A percentile compares a stretch with the other conserved stretches of the same genome.
Conservation (phyloP, 2,888 invertebrate species). For the Euspilapteryx auroguttella region DNA sequence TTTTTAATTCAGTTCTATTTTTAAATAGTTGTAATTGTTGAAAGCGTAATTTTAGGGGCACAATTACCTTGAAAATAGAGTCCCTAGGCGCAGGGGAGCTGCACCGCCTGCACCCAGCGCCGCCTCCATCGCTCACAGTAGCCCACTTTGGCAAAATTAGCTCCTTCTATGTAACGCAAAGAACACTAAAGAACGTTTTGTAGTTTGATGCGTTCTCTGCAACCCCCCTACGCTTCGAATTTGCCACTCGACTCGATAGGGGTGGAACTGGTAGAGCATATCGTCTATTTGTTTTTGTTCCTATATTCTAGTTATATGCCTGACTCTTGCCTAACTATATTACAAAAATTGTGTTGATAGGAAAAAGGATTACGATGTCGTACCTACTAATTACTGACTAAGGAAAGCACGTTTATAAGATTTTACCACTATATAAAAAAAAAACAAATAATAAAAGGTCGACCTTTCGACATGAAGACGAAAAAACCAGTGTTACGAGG, state of each 20-base stretch:
- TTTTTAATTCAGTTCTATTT: too few relatives aligned
- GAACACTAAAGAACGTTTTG: conserved; percentile 57
- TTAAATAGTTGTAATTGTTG: too few relatives aligned
- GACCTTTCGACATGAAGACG: conserved; percentile 5
- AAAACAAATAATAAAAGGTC: conserved; percentile 9
- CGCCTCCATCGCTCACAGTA: conserved; percentile 18
- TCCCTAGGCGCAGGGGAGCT: background rate
- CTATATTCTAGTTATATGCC: too few relatives aligned
- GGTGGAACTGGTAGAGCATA: too few relatives aligned
- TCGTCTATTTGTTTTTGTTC: too few relatives aligned
- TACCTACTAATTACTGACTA: too few relatives aligned
- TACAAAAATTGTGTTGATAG: too few relatives aligned
- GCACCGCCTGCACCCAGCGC: background rate
- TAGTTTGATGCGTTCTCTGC: conserved; percentile 12
- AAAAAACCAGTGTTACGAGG: conserved; percentile 6
- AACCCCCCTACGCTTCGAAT: conserved; percentile 19
- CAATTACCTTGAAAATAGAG: conserved; percentile 2
- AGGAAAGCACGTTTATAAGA: too few relatives aligned
- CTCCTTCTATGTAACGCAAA: conserved; percentile 52
- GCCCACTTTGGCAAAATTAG: conserved; percentile 61
- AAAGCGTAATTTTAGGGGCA: conserved; percentile 3
- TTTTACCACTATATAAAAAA: too few relatives aligned
- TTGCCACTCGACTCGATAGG: too few relatives aligned
- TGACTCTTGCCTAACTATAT: too few relatives aligned
- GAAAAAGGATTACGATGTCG: too few relatives aligned